Base-by-base conservation (phyloP, 92 coral and sea anemone species). In the Porites lobata region DNA sequence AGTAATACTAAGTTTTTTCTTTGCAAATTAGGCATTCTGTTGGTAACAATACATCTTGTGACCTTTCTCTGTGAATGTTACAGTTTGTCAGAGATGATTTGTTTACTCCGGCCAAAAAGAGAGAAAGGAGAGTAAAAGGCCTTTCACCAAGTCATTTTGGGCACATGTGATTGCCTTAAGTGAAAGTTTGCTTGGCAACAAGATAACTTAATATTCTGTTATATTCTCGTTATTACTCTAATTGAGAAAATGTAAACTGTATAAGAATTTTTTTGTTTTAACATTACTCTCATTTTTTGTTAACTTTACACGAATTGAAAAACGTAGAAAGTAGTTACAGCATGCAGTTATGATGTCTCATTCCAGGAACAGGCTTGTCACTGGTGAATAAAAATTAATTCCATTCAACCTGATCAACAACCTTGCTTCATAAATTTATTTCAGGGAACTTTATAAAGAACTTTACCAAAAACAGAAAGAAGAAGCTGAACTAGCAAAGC, bases 371-470 rank as follows among this genome's bases (percentile, higher is more conserved):
- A 38, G 47, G 47, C 47, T 38, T 38, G 47, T 38, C 47, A 2
- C 5, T 38, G 6, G 47, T 38, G 47, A 38, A 38, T 38, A 38
- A 38, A 4, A 38, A 38, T 38, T 38, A 38, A 38, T 38, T 38
- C 47, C 47, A 38, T 38, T 38, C 47, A 38, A 38, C 47, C 47
- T 38, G 47, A 38, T 38, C 6, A 38, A 38, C 47, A 38, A 38
- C 47, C 47, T 38, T 4, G 6, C 6, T 38, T 38, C 47, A 38
- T 4, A 38, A 38, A 38, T 38, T 38, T 50, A 22, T 86, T 81
- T 52, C 93, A 96, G 99, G 79, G 98, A 97, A 85, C 91, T 97
- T 69, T 96, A 96, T 79, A 95, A 85, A 87, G 94, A 90, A 59
- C 90, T 95, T 50, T 96, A 88, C 70, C 98, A 97, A 76, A 94